Conservation (phyloP, 2,113 vertebrate genomes). For the Geococcyx californianus region DNA sequence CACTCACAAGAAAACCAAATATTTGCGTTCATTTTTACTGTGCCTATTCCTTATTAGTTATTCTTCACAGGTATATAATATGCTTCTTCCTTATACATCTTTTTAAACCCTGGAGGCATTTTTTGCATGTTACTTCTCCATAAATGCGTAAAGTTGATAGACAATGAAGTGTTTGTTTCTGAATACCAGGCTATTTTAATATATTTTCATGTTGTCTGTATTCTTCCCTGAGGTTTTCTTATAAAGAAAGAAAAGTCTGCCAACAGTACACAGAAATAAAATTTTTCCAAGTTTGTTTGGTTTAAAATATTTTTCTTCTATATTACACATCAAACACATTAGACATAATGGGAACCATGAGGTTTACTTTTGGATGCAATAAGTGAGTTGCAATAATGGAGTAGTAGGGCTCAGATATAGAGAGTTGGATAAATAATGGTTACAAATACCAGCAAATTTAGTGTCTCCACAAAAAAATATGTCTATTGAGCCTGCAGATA, state of each 20-base stretch:
- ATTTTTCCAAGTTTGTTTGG: background rate
- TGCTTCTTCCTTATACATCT: background rate
- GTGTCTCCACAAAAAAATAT: rapidly evolving
- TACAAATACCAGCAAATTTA: background rate
- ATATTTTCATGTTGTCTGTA: background rate
- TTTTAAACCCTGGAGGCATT: background rate
- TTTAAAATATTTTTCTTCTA: background rate
- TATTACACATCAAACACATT: background rate
- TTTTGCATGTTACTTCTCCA: background rate
- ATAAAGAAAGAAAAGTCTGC: background rate
- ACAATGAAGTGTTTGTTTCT: slow-evolving; percentile 28
- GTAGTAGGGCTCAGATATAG: background rate
- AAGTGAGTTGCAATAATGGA: background rate
- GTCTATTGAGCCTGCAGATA: background rate
- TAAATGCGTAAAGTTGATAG: slow-evolving; percentile 11
- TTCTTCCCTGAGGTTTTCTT: background rate
- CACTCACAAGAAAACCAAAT: background rate
- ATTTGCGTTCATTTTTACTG: slow-evolving; percentile 46
- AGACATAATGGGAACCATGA: background rate
- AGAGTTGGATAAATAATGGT: background rate
- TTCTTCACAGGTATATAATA: slow-evolving; percentile 29
- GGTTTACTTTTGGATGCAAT: background rate
- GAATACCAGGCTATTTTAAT: background rate
- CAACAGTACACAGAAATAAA: background rate
- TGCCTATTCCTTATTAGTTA: slow-evolving; percentile 17